Base-by-base conservation (phyloP, 2,888 invertebrate genomes). In the Caenorhabditis sp. region DNA sequence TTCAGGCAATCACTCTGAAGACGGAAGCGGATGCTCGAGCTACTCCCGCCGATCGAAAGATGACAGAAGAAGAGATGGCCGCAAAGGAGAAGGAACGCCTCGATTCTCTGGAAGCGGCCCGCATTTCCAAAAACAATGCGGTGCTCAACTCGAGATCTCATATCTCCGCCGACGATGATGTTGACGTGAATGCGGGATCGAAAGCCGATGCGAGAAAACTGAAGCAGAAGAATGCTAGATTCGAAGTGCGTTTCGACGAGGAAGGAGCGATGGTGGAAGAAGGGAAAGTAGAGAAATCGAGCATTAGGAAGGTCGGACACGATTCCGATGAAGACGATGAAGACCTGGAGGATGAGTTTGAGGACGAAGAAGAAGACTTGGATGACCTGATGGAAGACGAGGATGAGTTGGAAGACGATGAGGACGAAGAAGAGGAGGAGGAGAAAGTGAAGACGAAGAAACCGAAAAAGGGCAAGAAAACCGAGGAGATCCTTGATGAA, bases 11-110 rank as follows among this genome's bases (percentile, higher is more conserved):
- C 27, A 58, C 72, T 9, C 50, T 85, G 43, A 82, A 82, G 70
- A 46, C 75, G 7, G 80, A 81, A 46, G 65, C 75, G 1, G 84
- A 83, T 46, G 52, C 65, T n/a, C 71, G 80, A 15, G 80, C 78
- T 58, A 90, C 92, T 92, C 94, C 93, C 11, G 92, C 94, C 20
- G 94, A 95, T 88, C 93, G 93, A 82, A 89, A 95, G 17, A 94
- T 95, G 89, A 93, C 93, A 11, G 93, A 94, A 82, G 94, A 94
- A 81, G 94, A 95, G 89, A 90, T 94, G 50, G 93, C 93, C 0
- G 93, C 92, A 82, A 93, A 94, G 88, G 95, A 95, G 88, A 93
- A 93, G 83, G 93, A 93, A 78, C 92, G 92, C 78, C 90, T 95
- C 13, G 93, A 94, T 82, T 92, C 93, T 84, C 90, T 83, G 1